phyloP scores from a whole-genome alignment of 1,140 invertebrate genomes.

The Cotesia typhae region DNA sequence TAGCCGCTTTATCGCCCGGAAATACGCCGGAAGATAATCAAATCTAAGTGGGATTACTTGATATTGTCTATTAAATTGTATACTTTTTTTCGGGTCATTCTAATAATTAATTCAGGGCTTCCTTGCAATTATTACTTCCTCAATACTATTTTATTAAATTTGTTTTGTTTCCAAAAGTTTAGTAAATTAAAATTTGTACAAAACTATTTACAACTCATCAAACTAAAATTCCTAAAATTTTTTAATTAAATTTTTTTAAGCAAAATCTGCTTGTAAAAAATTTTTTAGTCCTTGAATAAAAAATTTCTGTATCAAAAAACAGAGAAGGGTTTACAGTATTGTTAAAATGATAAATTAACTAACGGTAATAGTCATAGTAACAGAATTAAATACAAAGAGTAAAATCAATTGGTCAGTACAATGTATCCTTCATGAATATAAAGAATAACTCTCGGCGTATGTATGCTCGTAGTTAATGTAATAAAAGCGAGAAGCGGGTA shows the following conservation, averaged over 20 bases:
- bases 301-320: no score
- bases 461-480: conserved; percentile 13
- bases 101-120: no score
- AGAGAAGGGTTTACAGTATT: no score
- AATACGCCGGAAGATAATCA: conserved; percentile 37
- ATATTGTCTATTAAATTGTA: conserved; percentile 4
- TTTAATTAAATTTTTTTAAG: no score
- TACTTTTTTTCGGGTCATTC: background rate
- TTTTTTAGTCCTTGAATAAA: no score
- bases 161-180: no score
- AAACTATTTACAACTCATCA: no score
- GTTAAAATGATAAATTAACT: no score
- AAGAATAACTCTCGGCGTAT: conserved; percentile 16
- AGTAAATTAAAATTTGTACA: no score
- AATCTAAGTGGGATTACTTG: conserved; percentile 18
- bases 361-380: background rate
- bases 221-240: no score
- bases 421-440: background rate
- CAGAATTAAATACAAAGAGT: background rate
- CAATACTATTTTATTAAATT: background rate
- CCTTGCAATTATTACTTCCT: background rate
- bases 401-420: conserved; percentile 22
- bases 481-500: conserved; percentile 34
- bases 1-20: conserved; percentile 26
- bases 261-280: no score